phyloP scores from a whole-genome alignment of 1,140 invertebrate genomes.

The Drosophila tropicalis region DNA sequence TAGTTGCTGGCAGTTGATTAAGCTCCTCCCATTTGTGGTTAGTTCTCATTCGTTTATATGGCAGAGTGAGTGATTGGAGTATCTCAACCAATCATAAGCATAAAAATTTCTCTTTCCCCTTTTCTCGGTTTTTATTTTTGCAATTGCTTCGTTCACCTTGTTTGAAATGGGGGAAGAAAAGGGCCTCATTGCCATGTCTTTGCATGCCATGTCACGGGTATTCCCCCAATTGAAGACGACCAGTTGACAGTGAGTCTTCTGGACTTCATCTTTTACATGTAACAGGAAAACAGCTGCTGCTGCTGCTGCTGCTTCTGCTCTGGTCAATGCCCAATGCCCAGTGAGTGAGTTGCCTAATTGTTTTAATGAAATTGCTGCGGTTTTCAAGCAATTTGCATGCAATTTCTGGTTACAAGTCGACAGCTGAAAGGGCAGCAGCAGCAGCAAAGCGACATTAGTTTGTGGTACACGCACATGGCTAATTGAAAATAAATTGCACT shows the following conservation, averaged over 20 bases:
- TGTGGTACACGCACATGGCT: conserved; percentile 71
- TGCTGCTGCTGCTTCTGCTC: not conserved
- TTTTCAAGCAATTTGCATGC: conserved; percentile 76
- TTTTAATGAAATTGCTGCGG: conserved; percentile 81
- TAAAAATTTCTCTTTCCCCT: not conserved
- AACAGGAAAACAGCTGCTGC: not conserved
- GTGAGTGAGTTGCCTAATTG: conserved; percentile 67
- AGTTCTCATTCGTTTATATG: not conserved
- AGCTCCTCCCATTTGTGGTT: conserved; percentile 1
- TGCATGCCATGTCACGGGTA: conserved; percentile 1
- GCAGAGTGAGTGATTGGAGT: not conserved
- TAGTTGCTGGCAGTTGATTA: not conserved
- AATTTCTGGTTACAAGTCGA: conserved; percentile 65
- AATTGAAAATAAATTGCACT: conserved; percentile 81
- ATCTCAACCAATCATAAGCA: conserved; percentile 6
- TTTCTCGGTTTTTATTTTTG: not conserved
- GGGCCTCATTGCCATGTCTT: not conserved
- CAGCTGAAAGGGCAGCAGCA: conserved; percentile 25
- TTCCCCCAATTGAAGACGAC: conserved; percentile 18
- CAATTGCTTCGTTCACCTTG: not conserved
- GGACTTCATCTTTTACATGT: conserved; percentile 11
- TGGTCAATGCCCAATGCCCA: conserved; percentile 33
- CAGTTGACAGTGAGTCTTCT: conserved; percentile 11
- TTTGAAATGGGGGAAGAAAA: not conserved
- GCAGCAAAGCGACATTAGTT: conserved; percentile 6